Evolutionary conservation across 2,797 vertebrate genomes (phyloP), one percentile per base, ranked within the genome.

Genomic region (Muraenolepis orangiensis): DNA sequence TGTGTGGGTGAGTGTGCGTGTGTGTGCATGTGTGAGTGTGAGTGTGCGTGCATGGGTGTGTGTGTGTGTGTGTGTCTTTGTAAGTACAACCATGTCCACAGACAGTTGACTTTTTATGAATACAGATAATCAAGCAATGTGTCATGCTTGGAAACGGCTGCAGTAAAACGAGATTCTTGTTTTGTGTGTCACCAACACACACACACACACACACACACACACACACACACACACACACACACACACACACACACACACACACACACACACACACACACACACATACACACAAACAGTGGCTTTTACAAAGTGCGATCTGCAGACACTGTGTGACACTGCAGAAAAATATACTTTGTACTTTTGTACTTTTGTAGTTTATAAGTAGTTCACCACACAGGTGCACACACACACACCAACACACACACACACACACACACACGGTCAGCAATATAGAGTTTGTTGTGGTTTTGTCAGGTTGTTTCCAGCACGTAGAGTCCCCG

Each of bases 181-280:
- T 42, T 42, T 42, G 40, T 8, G 42, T 20, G 16, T 20, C 18
- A 8, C 42, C 16, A 18, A 51, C 14, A 46, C 3, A 16, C 16
- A 46, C 42, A 34, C 69, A 57, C 74, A 74, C 75, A 79, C 31
- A 28, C 29, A 75, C 77, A 34, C 32, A 34, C 32, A 34, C 32
- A 34, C 32, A 34, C 32, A 34, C 32, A 34, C 32, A 34, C 32
- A 46, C 42, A 46, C 42, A 46, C 42, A 46, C 42, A 46, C 42
- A 46, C 42, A 46, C 42, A 46, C 42, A 46, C 42, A 46, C 42
- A 46, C 42, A 46, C 42, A 46, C 42, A 46, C 42, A 46, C 42
- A 46, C 42, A 46, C 42, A 46, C 42, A 46, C 38, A 40, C 38
- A 40, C 38, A 40, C 38, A 40, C 38, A 34, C 32, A 34, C 32